Evolutionary conservation across 2,888 invertebrate species (phyloP).

Genomic region (Carabus problematicus): DNA sequence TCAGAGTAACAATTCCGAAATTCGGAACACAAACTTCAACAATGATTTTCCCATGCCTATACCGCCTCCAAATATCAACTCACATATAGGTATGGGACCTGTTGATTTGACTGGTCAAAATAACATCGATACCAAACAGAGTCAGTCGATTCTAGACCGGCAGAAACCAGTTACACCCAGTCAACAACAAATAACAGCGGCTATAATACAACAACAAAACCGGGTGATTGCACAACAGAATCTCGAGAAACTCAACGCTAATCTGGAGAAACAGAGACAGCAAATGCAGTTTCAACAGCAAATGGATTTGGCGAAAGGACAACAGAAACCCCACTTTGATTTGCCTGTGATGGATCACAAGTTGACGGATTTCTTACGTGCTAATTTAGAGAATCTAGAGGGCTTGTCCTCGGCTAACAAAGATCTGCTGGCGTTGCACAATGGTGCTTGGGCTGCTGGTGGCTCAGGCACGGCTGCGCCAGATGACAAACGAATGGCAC

Average conservation of each 20-base stretch:
- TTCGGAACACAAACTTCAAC: conserved; percentile 55
- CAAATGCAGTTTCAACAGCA: conserved; percentile 60
- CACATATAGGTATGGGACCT: conserved; percentile 53
- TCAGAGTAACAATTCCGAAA: conserved; percentile 53
- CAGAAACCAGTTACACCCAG: conserved; percentile 57
- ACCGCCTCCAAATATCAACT: conserved; percentile 54
- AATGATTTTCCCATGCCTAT: conserved; percentile 52
- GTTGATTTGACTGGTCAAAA: conserved; percentile 55
- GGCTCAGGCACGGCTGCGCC: conserved; percentile 45
- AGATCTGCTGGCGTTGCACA: conserved; percentile 71
- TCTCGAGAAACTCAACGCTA: conserved; percentile 66
- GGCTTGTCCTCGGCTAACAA: conserved; percentile 65
- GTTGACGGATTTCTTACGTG: conserved; percentile 74
- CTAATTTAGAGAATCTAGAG: conserved; percentile 75
- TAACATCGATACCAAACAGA: conserved; percentile 47
- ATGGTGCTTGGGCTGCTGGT: conserved; percentile 68
- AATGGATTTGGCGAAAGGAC: conserved; percentile 53
- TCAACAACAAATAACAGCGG: conserved; percentile 69
- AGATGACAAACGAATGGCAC: conserved; percentile 53
- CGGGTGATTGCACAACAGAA: conserved; percentile 66
- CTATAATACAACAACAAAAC: conserved; percentile 72
- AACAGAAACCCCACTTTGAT: conserved; percentile 57
- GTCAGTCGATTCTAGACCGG: conserved; percentile 53
- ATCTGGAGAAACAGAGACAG: conserved; percentile 65
- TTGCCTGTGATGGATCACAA: conserved; percentile 67